phyloP scores from a whole-genome alignment of 2,113 vertebrate species.

The Hemiprocne comata region DNA sequence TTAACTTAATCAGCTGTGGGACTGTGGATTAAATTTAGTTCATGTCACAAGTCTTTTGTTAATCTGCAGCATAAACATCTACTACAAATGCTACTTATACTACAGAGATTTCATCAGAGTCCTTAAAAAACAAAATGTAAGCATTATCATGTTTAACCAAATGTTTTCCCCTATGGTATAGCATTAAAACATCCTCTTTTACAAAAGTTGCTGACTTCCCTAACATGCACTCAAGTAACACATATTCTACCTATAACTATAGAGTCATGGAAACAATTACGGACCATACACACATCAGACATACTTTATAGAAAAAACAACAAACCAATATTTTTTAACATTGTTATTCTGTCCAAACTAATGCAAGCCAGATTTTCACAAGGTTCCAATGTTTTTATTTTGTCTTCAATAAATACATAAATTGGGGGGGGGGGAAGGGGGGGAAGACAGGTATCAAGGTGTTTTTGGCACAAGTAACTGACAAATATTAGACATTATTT shows the following conservation, averaged over 20 bases:
- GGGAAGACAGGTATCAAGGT: neutral
- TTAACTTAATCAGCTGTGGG: neutral
- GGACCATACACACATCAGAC: neutral
- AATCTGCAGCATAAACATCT: neutral
- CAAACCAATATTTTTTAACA: neutral
- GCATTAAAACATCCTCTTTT: neutral
- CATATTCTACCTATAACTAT: neutral
- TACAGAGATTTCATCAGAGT: neutral
- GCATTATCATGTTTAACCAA: neutral
- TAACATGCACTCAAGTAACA: neutral
- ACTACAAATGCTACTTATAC: neutral
- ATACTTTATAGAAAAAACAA: neutral
- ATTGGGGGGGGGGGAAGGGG: no score
- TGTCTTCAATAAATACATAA: neutral
- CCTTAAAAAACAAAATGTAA: neutral
- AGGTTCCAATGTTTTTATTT: neutral
- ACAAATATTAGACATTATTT: neutral
- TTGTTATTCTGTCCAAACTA: neutral
- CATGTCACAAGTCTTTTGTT: neutral
- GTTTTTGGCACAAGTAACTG: neutral
- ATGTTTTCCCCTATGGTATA: neutral
- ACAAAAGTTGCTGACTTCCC: neutral
- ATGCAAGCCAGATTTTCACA: neutral
- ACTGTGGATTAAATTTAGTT: neutral
- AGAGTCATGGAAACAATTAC: neutral